Evolutionary conservation across 2,888 invertebrate genomes (phyloP).

Genomic region (Diplolepis rosae): DNA sequence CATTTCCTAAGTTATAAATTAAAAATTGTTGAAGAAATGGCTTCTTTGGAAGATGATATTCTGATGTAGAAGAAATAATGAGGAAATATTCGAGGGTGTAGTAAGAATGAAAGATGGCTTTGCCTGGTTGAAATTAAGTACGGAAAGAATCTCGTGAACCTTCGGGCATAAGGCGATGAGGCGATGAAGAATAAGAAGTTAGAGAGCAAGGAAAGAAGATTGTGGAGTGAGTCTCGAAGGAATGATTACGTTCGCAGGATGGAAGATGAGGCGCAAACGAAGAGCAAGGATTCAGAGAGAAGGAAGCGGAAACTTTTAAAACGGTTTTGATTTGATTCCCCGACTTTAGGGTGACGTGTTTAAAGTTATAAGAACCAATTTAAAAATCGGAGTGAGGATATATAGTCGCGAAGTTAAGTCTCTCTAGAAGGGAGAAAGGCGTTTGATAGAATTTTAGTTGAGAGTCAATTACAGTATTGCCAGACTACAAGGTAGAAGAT

Average conservation of each 20-base stretch:
- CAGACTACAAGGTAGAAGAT: slow-evolving; percentile 60
- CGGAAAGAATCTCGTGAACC: slow-evolving; percentile 42
- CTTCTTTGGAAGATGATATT: background rate
- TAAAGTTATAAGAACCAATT: slow-evolving; percentile 72
- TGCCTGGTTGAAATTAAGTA: slow-evolving; percentile 52
- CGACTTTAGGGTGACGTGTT: slow-evolving; percentile 52
- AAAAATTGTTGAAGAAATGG: background rate
- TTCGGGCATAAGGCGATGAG: background rate
- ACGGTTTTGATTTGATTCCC: slow-evolving; percentile 64
- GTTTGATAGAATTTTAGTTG: slow-evolving; percentile 65
- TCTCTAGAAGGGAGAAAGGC: slow-evolving; percentile 32
- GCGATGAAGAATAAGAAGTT: slow-evolving; percentile 24
- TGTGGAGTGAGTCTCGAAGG: slow-evolving; percentile 13
- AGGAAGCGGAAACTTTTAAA: slow-evolving; percentile 61
- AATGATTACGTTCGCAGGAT: slow-evolving; percentile 28
- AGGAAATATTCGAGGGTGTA: slow-evolving; percentile 52
- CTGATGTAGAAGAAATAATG: slow-evolving; percentile 36
- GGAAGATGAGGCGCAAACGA: slow-evolving; percentile 31
- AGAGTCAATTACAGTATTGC: slow-evolving; percentile 69
- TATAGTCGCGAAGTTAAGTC: slow-evolving; percentile 39
- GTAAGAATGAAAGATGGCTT: slow-evolving; percentile 57
- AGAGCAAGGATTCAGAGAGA: slow-evolving; percentile 33
- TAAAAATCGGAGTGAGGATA: slow-evolving; percentile 64
- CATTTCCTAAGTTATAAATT: too few species aligned
- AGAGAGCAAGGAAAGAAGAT: background rate